phyloP scores from a whole-genome alignment of 1,140 invertebrate species.

The Zaprionus capensis region DNA sequence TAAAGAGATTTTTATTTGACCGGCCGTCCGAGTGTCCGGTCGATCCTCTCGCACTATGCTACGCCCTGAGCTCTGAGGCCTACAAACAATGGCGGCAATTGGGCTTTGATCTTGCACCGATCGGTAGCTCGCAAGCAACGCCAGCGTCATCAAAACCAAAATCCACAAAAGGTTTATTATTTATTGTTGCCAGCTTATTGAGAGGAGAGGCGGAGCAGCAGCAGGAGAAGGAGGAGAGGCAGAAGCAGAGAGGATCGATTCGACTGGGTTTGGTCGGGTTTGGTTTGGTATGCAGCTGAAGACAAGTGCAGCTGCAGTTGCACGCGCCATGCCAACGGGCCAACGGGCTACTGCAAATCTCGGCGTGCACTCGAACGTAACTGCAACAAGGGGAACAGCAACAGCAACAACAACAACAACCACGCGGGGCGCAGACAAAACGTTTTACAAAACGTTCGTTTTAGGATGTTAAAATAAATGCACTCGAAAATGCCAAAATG shows the following conservation, averaged over 20 bases:
- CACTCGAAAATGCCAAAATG: slow-evolving; percentile 82
- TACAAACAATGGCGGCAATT: slow-evolving; percentile 70
- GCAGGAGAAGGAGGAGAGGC: neutral
- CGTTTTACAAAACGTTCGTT: slow-evolving; percentile 76
- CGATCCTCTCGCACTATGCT: slow-evolving; percentile 1
- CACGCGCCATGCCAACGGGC: slow-evolving; percentile 46
- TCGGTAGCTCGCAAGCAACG: slow-evolving; percentile 69
- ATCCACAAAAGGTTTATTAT: slow-evolving; percentile 83
- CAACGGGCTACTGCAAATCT: slow-evolving; percentile 62
- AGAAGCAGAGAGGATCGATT: neutral
- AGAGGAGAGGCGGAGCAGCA: slow-evolving; percentile 33
- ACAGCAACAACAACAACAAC: slow-evolving; percentile 20
- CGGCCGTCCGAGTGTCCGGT: slow-evolving; percentile 6
- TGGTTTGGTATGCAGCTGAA: slow-evolving; percentile 18
- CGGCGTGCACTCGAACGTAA: slow-evolving; percentile 62
- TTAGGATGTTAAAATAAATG: slow-evolving; percentile 81
- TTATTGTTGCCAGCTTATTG: slow-evolving; percentile 80
- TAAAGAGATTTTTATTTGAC: slow-evolving; percentile 40
- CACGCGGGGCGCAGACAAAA: slow-evolving; percentile 58
- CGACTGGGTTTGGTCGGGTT: slow-evolving; percentile 1
- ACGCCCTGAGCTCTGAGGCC: slow-evolving; percentile 18
- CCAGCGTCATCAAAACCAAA: slow-evolving; percentile 74
- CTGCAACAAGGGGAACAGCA: slow-evolving; percentile 26
- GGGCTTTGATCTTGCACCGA: slow-evolving; percentile 72
- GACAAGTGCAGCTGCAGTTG: slow-evolving; percentile 67